Evolutionary conservation across 2,797 vertebrate genomes (phyloP), one percentile per base, ranked within the genome.

Genomic region (Spondyliosoma cantharus): DNA sequence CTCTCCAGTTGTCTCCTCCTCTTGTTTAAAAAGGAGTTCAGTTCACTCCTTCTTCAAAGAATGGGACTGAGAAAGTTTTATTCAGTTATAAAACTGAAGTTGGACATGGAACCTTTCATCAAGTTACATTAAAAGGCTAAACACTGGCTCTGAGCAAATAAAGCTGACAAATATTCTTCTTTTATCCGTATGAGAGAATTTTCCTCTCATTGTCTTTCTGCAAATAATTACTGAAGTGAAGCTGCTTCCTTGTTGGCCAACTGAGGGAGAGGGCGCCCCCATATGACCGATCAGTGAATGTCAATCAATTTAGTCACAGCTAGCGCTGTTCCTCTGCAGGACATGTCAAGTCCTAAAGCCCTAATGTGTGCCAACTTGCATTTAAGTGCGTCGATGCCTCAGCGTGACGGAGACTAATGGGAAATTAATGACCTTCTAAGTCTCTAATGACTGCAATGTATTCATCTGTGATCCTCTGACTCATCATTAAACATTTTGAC

Each of bases 201-300:
- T 83, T 76, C 73, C 56, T 88, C 82, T 85, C 74, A 73, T 75
- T 78, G 81, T 76, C 63, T 85, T 75, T 79, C 62, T 86, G 73
- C 81, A 76, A 86, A 91, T 74, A 88, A 84, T 79, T 79, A 82
- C 19, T 72, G 29, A 77, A 84, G 52, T 67, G 50, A 61, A 81
- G 72, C 57, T 50, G 71, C 68, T 71, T 83, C 37, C 71, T 81
- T 54, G 17, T 22, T 60, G 14, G 24, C 56, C 57, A 90, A 77
- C 27, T 25, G 91, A 87, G 83, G 90, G 69, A 84, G 37, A 87
- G 86, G 82, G 91, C 71, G 81, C 93, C 94, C 91, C 89, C 93
- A 89, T 80, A 89, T 90, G 92, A 86, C 87, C 29, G 69, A 79
- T 45, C 7, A 32, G 43, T 29, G 62, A 78, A 83, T 14, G 1